These are phyloP conservation scores for Mesoligia furuncula DNA, from an alignment of 2,888 invertebrate genomes.

Conservation along the genomic window DNA sequence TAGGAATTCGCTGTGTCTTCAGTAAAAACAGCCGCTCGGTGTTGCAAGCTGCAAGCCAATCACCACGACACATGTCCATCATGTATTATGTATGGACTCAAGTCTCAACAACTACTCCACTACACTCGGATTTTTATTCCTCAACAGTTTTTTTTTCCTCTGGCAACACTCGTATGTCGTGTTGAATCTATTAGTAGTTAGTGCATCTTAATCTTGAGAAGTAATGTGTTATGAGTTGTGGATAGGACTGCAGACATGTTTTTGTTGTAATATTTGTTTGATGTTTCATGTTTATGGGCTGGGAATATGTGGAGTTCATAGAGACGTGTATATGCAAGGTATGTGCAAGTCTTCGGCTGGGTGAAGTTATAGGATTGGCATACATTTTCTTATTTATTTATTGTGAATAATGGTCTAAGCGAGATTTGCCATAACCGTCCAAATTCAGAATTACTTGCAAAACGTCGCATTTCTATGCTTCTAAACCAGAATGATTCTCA, in stretches of 20 bases:
- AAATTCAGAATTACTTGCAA: background rate
- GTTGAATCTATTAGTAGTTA: conserved; percentile 60
- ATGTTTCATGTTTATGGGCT: conserved; percentile 49
- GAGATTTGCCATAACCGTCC: background rate
- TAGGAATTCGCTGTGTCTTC: conserved; percentile 49
- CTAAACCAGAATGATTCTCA: background rate
- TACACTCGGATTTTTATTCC: conserved; percentile 53
- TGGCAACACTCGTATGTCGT: conserved; percentile 47
- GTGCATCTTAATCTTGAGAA: conserved; percentile 62
- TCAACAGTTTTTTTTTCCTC: conserved; percentile 51
- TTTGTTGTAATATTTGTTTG: conserved; percentile 39
- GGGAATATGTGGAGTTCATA: conserved; percentile 27
- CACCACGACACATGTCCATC: conserved; percentile 77
- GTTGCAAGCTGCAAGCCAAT: conserved; percentile 71
- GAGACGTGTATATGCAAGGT: background rate
- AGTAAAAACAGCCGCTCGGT: conserved; percentile 64
- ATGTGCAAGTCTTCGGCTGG: background rate
- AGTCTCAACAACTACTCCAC: conserved; percentile 48
- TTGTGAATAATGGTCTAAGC: background rate
- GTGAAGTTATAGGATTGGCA: background rate
- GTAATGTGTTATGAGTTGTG: conserved; percentile 57
- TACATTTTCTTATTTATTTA: background rate
- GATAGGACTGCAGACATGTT: conserved; percentile 37
- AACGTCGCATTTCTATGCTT: background rate
- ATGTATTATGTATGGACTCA: conserved; percentile 75